Evolutionary conservation across 2,113 vertebrate genomes (phyloP).

Genomic region (Tenebrosternarchus preto): DNA sequence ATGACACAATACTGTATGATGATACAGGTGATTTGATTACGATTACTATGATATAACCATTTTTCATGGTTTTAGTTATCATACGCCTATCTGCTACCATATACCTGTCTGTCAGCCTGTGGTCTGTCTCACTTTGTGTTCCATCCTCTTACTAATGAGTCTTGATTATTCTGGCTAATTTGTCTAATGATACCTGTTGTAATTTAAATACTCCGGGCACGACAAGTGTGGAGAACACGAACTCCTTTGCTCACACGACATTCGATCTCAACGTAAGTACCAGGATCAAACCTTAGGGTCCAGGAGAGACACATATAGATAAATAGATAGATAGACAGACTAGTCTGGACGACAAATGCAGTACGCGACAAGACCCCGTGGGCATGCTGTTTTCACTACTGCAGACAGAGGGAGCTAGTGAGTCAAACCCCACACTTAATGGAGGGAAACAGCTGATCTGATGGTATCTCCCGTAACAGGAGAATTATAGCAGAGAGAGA

Average conservation of each 20-base stretch:
- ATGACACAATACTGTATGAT: too few relatives aligned
- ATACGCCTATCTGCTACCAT: background rate
- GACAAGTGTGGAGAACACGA: background rate
- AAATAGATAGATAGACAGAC: too few relatives aligned
- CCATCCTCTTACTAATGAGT: background rate
- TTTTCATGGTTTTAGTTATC: too few relatives aligned
- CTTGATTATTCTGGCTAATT: slow-evolving; percentile 10
- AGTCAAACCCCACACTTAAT: slow-evolving; percentile 1
- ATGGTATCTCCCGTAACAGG: background rate
- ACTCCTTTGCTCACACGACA: background rate
- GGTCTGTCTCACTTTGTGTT: background rate
- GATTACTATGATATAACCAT: too few relatives aligned
- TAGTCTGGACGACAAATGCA: background rate
- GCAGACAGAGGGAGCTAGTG: background rate
- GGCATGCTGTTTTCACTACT: background rate
- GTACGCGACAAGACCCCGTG: background rate
- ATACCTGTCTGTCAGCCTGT: background rate
- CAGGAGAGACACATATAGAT: too few relatives aligned
- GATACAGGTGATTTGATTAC: too few relatives aligned
- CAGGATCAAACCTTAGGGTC: background rate
- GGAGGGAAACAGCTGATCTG: too few relatives aligned
- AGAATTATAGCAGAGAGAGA: slow-evolving; percentile 24
- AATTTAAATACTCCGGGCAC: background rate
- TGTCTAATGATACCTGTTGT: slow-evolving; percentile 2
- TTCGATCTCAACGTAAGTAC: background rate